Evolutionary conservation across 2,888 invertebrate species (phyloP), one percentile per base, ranked within the genome.

Genomic region (Glaucopsyche alexis): DNA sequence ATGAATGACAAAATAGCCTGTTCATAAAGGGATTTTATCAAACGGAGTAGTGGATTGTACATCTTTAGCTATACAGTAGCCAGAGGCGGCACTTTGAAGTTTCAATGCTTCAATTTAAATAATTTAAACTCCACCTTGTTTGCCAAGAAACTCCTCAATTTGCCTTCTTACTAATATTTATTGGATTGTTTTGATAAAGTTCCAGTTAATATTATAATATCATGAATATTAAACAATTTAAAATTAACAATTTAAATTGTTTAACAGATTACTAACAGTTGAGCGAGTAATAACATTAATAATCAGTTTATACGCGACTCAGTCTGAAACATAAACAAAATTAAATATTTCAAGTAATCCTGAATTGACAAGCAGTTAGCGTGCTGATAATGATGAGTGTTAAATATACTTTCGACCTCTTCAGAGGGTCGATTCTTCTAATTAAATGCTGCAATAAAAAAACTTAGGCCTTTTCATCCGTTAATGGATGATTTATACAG

Each of bases 61-160:
- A 49, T 60, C 40, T 29, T 38, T 38, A 60, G 60, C 13, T 29
- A 38, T 14, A 60, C 6, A 13, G 13, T 40, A 38, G 72, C 85
- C 83, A 76, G 79, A 73, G 83, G 86, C 85, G 72, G 75, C 80
- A 82, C 85, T 87, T 87, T 86, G 82, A 86, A 86, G 83, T 87
- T 85, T 81, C 82, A 84, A 83, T 82, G 79, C 81, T 77, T 81
- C 82, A 85, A 87, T 86, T 87, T 83, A 84, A 84, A 85, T 87
- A 87, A 87, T 86, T 84, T 81, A 83, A 86, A 86, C 81, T 85
- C 84, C 79, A 82, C 81, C 80, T 81, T 83, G 81, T 84, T 83
- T 83, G 74, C 76, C 66, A 55, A 67, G 70, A 67, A 78, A 74
- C 75, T 76, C 75, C 69, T 72, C 73, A 74, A 76, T 72, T 76